Evolutionary conservation across 2,888 invertebrate species (phyloP).

Genomic region (Eulithis prunata): DNA sequence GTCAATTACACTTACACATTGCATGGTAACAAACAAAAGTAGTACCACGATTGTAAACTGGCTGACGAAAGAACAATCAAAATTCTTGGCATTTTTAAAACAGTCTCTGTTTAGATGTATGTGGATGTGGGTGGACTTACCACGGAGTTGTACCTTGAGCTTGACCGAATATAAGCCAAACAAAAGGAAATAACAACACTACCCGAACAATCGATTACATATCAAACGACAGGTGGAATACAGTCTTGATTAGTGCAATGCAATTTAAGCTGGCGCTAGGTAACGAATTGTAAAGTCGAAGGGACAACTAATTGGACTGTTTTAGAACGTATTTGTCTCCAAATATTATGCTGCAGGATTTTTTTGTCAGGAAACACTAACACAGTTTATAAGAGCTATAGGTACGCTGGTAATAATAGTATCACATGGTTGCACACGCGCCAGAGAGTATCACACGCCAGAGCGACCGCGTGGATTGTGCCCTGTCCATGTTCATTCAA

Average conservation of each 20-base stretch:
- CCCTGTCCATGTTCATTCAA: slow-evolving; percentile 57
- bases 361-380: slow-evolving; percentile 31
- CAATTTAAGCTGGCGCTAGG: not conserved
- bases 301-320: slow-evolving; percentile 1
- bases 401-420: slow-evolving; percentile 34
- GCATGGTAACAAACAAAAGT: slow-evolving; percentile 28
- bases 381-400: slow-evolving; percentile 32
- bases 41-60: not conserved
- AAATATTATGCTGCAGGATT: slow-evolving; percentile 19
- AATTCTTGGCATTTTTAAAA: slow-evolving; percentile 16
- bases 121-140: slow-evolving; percentile 5
- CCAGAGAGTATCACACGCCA: slow-evolving; percentile 46
- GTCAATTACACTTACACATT: slow-evolving; percentile 34
- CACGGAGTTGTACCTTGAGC: slow-evolving; percentile 56
- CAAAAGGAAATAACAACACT: slow-evolving; percentile 44
- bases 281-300: slow-evolving; percentile 1
- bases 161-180: slow-evolving; percentile 57
- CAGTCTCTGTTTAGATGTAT: not conserved
- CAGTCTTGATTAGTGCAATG: slow-evolving; percentile 15
- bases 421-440: slow-evolving; percentile 57
- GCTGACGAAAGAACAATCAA: not conserved
- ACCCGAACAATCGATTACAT: slow-evolving; percentile 55
- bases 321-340: slow-evolving; percentile 13
- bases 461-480: slow-evolving; percentile 47
- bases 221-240: slow-evolving; percentile 49